Conservation (phyloP, 2,113 vertebrate genomes). For the Antechinus stuartii region DNA sequence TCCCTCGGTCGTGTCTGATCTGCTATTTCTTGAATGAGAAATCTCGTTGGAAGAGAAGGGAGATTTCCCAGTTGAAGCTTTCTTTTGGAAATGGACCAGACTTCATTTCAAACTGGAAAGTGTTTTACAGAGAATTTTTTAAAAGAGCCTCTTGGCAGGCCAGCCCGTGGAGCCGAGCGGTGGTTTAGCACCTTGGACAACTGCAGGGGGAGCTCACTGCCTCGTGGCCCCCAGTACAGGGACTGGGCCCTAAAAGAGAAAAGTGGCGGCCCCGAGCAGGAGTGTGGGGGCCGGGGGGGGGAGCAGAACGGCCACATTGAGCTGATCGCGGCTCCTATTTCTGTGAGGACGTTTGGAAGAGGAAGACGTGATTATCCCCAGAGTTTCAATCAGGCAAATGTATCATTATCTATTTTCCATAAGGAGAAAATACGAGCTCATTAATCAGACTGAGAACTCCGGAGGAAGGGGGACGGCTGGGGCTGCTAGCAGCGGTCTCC, state of each 20-base stretch:
- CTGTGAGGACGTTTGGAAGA: slow-evolving; percentile 17
- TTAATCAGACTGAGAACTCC: neutral
- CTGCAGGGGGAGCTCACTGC: neutral
- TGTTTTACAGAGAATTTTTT: neutral
- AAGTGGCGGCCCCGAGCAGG: neutral
- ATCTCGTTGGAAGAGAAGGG: neutral
- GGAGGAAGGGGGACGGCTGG: neutral
- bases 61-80: neutral
- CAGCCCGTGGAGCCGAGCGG: no score
- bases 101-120: neutral
- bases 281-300: neutral
- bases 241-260: neutral
- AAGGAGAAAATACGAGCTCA: slow-evolving; percentile 2
- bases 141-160: neutral
- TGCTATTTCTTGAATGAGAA: slow-evolving; percentile 6
- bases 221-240: neutral
- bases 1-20: neutral
- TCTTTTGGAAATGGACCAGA: neutral
- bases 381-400: slow-evolving; percentile 21
- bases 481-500: rapidly evolving
- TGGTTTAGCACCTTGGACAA: neutral
- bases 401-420: neutral
- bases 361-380: slow-evolving; percentile 2
- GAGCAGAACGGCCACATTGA: neutral
- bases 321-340: slow-evolving; percentile 1